Base-by-base conservation (phyloP, 2,888 invertebrate species). In the Drymonia ruficornis region DNA sequence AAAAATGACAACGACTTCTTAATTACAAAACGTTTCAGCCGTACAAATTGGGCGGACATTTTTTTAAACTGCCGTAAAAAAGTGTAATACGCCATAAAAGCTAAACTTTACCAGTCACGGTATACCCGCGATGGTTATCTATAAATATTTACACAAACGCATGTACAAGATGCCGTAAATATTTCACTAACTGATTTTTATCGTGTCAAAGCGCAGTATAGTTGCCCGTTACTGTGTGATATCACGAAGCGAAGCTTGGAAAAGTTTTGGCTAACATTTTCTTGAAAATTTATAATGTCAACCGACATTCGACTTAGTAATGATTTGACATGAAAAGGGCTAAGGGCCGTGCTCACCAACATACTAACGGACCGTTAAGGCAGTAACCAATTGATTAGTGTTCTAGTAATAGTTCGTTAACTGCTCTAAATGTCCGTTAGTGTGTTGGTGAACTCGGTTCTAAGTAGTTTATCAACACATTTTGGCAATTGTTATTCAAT, bases 151-250 rank as follows among this genome's bases (percentile, higher is more conserved):
- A 70, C 53, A 63, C 59, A 60, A 55, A 62, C 59, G 44, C 52
- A 61, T 47, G 49, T 53, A 56, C 49, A 52, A 60, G 56, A 61
- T 64, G 54, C 36, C 56, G 46, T 65, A 70, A 70, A 74, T 67
- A 66, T 63, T 66, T 57, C 55, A 53, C 34, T 61, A 72, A 74
- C 65, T 72, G 73, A 65, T 68, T 62, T 61, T 50, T 72, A 52
- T 55, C 72, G 62, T 74, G 75, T 64, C 56, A 53, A 9, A 18
- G 53, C 36, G 56, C 56, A 67, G 53, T 74, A 60, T 63, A 9
- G 49, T 45, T 48, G 23, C n/a, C 29, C 43, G 50, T 65, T 56
- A 64, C 50, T 46, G 34, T 44, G 38, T 49, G 31, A 16, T 46
- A 53, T 50, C 70, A 70, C 64, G 69, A 49, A 55, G 40, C 15